Percentiles rank a stretch among this genome's conserved stretches.
Evolutionary conservation across 2,113 vertebrate species (phyloP).

Genomic region (Galbula dea): DNA sequence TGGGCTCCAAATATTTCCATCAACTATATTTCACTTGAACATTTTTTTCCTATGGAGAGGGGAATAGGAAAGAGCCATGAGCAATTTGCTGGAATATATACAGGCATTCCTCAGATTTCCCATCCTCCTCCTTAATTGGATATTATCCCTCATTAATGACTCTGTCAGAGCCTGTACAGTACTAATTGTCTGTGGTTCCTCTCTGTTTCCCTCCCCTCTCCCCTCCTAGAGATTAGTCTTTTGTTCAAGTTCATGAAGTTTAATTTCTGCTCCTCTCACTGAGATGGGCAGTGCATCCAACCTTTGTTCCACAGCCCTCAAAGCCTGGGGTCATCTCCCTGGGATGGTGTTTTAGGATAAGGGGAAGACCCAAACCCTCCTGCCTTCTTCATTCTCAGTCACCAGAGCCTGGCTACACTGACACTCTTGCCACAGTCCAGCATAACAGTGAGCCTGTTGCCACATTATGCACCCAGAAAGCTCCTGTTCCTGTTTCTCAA

Average conservation of each 20-base stretch:
- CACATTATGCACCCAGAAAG: rapidly evolving
- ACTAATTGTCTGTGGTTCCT: conserved; percentile 52
- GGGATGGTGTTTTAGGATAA: neutral
- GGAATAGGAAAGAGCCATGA: neutral
- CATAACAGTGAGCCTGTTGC: neutral
- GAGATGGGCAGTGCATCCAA: neutral
- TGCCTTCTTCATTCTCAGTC: neutral
- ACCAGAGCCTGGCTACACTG: neutral
- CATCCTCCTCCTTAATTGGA: conserved; percentile 48
- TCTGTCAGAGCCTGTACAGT: conserved; percentile 48
- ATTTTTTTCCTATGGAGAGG: conserved; percentile 4
- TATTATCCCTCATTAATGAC: conserved; percentile 57
- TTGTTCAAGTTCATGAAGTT: conserved; percentile 58
- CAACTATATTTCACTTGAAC: neutral
- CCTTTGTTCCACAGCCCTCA: conserved; percentile 18
- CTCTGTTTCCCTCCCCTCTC: conserved; percentile 9
- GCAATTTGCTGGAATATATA: conserved; percentile 33
- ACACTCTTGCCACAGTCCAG: neutral
- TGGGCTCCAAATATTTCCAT: conserved; percentile 22
- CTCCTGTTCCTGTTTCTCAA: rapidly evolving
- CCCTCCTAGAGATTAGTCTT: conserved; percentile 46
- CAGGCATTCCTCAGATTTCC: conserved; percentile 43
- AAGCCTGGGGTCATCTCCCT: neutral
- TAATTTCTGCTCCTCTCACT: conserved; percentile 55
- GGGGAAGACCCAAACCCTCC: neutral